Evolutionary conservation across 2,888 invertebrate species (phyloP).

Genomic region (Trichopria drosophilae): DNA sequence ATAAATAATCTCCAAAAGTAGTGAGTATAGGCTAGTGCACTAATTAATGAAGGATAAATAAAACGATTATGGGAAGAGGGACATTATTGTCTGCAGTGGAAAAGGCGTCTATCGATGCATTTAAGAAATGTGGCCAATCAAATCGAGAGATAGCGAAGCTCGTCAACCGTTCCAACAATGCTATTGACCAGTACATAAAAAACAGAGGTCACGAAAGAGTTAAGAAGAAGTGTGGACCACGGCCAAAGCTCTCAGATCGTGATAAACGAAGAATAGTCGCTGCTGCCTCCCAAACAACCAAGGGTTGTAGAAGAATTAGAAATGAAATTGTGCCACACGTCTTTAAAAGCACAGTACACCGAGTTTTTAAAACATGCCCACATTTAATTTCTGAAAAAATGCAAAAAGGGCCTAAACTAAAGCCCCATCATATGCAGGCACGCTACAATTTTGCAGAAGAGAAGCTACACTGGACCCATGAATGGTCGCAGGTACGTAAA

Average conservation of each 20-base stretch:
- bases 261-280: conserved; percentile 8
- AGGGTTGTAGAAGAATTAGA: neutral
- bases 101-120: conserved; percentile 3
- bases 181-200: conserved; percentile 5
- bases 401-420: too few relatives aligned
- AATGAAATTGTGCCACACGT: neutral
- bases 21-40: too few relatives aligned
- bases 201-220: neutral
- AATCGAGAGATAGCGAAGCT: conserved; percentile 7
- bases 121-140: conserved; percentile 2
- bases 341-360: conserved; percentile 2
- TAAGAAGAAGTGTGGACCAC: conserved; percentile 8
- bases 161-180: conserved; percentile 1
- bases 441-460: too few relatives aligned
- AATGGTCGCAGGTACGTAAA: too few relatives aligned
- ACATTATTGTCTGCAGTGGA: too few relatives aligned
- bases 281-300: conserved; percentile 10
- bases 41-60: too few relatives aligned
- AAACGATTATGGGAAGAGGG: too few relatives aligned
- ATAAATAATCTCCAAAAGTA: too few relatives aligned
- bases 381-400: too few relatives aligned
- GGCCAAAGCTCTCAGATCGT: conserved; percentile 6
- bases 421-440: too few relatives aligned
- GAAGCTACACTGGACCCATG: too few relatives aligned
- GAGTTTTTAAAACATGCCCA: too few relatives aligned